These are phyloP conservation scores for Steinernema khuongi DNA, from an alignment of 1,140 invertebrate genomes.

Conservation along the genomic window DNA sequence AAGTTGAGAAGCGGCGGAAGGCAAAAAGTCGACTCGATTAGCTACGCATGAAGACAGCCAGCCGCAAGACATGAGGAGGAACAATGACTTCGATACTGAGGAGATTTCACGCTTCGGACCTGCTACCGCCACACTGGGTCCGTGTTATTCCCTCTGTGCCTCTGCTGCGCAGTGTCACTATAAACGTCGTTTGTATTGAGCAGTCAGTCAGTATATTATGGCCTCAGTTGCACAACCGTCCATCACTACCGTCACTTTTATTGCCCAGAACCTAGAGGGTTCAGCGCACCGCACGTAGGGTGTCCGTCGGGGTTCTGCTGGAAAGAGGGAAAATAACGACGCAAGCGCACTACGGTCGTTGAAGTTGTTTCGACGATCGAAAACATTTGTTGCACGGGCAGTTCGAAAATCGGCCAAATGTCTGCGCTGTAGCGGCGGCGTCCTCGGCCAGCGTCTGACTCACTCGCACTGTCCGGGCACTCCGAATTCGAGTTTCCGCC, in stretches of 20 bases:
- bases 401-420: neutral
- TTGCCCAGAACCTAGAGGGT: no score
- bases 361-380: neutral
- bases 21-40: neutral
- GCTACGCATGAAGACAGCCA: neutral
- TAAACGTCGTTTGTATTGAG: neutral
- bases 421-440: neutral
- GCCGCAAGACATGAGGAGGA: neutral
- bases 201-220: neutral
- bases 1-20: neutral
- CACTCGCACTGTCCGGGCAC: neutral
- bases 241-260: no score
- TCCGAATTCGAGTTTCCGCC: neutral
- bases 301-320: no score
- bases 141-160: neutral
- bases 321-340: no score
- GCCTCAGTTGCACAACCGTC: no score
- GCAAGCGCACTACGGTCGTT: neutral
- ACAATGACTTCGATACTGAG: neutral
- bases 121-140: neutral
- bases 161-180: neutral
- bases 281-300: no score
- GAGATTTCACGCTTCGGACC: neutral
- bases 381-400: conserved; percentile 4
- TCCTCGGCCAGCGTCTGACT: neutral